Percentiles rank a stretch among this genome's conserved stretches.
Evolutionary conservation across 2,797 vertebrate genomes (phyloP).

Genomic region (Lophotriccus pileatus): DNA sequence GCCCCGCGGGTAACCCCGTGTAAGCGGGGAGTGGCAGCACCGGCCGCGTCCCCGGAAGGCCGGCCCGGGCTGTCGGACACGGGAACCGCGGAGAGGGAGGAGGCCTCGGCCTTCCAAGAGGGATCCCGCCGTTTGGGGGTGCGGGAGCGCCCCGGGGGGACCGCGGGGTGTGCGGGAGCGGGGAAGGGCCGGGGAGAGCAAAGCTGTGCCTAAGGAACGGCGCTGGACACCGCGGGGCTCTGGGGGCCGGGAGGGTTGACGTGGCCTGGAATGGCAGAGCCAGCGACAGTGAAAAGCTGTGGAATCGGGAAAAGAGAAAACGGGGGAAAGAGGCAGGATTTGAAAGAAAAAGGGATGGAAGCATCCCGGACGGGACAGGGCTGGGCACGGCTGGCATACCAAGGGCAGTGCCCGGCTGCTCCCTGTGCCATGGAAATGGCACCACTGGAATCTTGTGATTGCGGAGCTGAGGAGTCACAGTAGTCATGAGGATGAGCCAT

Average conservation of each 20-base stretch:
- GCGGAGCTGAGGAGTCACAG: not conserved
- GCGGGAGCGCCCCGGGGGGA: not conserved
- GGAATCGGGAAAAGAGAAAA: too few species aligned
- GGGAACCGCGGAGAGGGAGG: not conserved
- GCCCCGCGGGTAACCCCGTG: not conserved
- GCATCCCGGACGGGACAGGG: rapidly evolving
- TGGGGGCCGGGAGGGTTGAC: rapidly evolving
- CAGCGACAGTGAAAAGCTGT: rapidly evolving
- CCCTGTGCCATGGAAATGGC: not conserved
- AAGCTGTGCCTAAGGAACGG: rapidly evolving
- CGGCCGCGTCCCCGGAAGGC: too few species aligned
- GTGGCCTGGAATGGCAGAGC: too few species aligned
- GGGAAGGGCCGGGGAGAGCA: rapidly evolving
- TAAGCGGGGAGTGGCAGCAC: not conserved
- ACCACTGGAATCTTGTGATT: not conserved
- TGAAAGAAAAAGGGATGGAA: rapidly evolving
- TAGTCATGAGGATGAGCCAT: rapidly evolving
- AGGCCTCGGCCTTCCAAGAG: not conserved
- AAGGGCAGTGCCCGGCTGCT: not conserved
- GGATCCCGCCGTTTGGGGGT: rapidly evolving
- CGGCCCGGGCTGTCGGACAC: not conserved
- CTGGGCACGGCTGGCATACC: not conserved
- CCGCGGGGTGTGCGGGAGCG: not conserved
- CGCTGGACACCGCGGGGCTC: rapidly evolving
- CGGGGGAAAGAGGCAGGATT: rapidly evolving